Percentiles rank a stretch among this genome's conserved stretches.
Evolutionary conservation across 2,797 vertebrate genomes (phyloP).

Genomic region (Danio aesculapii): DNA sequence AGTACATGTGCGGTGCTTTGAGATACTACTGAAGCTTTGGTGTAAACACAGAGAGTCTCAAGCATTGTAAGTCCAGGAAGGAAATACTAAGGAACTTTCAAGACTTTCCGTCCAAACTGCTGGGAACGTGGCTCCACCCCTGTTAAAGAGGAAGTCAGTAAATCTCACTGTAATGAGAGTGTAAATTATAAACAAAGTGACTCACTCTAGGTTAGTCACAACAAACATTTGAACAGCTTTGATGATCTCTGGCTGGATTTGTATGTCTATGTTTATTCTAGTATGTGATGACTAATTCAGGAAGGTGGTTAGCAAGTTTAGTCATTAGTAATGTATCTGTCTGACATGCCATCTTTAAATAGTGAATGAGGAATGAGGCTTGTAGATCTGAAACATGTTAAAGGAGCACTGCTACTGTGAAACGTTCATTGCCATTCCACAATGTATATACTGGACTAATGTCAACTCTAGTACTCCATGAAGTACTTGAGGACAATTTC

Average conservation of each 20-base stretch:
- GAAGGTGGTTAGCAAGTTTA: neutral
- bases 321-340: conserved; percentile 6
- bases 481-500: too few relatives aligned
- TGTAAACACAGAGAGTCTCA: conserved; percentile 22
- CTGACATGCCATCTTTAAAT: conserved; percentile 15
- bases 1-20: neutral
- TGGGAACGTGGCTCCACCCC: conserved; percentile 67
- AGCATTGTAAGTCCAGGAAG: conserved; percentile 64
- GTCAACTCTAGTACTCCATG: neutral
- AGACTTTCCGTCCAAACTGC: conserved; percentile 67
- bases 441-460: neutral
- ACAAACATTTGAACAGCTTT: conserved; percentile 32
- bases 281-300: conserved; percentile 35
- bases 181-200: conserved; percentile 42
- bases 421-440: conserved; percentile 4
- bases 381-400: neutral
- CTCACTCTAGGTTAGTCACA: conserved; percentile 17
- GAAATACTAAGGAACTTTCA: conserved; percentile 60
- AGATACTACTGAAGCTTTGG: neutral
- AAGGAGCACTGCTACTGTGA: neutral
- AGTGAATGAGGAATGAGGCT: conserved; percentile 6
- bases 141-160: conserved; percentile 42
- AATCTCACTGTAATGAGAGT: conserved; percentile 16
- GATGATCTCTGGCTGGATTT: conserved; percentile 37
- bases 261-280: neutral